A percentile compares a stretch with the other conserved stretches of the same genome.
phyloP scores from a whole-genome alignment of 2,113 vertebrate species.

The Sturnira hondurensis region DNA sequence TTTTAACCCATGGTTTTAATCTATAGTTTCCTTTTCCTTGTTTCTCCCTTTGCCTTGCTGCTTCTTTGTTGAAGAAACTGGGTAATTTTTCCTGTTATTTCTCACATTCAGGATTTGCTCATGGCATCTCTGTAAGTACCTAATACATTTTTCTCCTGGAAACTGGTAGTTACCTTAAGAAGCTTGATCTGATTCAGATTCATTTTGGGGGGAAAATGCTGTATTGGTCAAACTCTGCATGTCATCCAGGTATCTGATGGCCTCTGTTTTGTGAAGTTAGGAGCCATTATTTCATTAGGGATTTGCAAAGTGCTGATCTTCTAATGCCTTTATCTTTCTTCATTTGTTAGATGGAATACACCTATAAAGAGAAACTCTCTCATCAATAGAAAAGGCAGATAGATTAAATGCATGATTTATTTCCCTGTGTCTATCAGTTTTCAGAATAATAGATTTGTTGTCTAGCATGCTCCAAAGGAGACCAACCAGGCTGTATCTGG shows the following conservation, averaged over 20 bases:
- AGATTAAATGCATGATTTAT: constrained; percentile 28
- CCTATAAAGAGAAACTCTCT: not conserved
- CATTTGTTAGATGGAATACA: not conserved
- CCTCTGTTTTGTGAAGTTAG: not conserved
- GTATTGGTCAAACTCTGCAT: not conserved
- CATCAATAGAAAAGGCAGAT: constrained; percentile 2
- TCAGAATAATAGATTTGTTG: constrained; percentile 4
- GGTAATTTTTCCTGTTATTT: not conserved
- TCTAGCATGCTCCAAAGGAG: not conserved
- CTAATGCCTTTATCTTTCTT: not conserved
- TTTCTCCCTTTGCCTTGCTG: not conserved
- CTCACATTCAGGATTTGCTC: not conserved
- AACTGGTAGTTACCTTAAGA: not conserved
- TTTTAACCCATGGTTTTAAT: not conserved
- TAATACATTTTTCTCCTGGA: not conserved
- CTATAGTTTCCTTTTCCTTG: not conserved
- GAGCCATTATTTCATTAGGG: constrained; percentile 6
- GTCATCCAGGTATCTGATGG: not conserved
- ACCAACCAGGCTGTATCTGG: not conserved
- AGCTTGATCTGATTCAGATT: not conserved
- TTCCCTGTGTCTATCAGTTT: constrained; percentile 18
- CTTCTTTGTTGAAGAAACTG: not conserved
- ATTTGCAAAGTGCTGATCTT: constrained; percentile 15
- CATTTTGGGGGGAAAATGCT: not conserved
- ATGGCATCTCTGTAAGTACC: not conserved